Evolutionary conservation across 1,140 invertebrate species (phyloP).

Genomic region (Maniola jurtina): DNA sequence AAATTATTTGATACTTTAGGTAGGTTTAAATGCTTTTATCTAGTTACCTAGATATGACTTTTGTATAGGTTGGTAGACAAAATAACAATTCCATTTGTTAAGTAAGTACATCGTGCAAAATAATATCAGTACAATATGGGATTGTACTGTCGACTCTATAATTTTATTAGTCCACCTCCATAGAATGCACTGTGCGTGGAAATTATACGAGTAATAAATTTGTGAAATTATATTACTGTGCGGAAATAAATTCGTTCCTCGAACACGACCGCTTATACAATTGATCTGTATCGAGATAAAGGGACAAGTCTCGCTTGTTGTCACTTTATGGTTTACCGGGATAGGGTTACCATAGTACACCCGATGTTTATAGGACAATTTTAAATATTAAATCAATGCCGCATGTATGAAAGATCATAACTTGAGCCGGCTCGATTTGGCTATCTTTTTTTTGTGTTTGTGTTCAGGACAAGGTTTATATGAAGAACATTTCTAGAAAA

Average conservation of each 20-base stretch:
- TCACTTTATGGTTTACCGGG: constrained; percentile 31
- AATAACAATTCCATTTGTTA: constrained; percentile 2
- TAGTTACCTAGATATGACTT: no score
- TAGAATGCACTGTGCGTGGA: constrained; percentile 21
- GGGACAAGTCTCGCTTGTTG: constrained; percentile 31
- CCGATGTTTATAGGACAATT: background rate
- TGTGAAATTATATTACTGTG: constrained; percentile 27
- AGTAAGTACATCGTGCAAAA: background rate
- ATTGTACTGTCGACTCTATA: constrained; percentile 9
- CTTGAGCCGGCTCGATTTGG: no score
- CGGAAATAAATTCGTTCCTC: constrained; percentile 25
- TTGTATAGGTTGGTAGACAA: no score
- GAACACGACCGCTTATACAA: constrained; percentile 34
- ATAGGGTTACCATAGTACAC: constrained; percentile 9
- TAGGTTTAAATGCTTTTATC: no score
- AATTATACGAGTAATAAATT: constrained; percentile 33
- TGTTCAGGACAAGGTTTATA: no score
- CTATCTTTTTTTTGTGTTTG: no score
- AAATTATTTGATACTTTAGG: no score
- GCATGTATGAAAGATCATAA: no score
- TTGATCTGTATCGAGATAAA: constrained; percentile 37
- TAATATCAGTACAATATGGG: constrained; percentile 6
- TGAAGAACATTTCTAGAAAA: no score
- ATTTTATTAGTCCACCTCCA: constrained; percentile 12
- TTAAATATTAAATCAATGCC: no score